A percentile compares a stretch with the other conserved stretches of the same genome.
phyloP scores from a whole-genome alignment of 2,113 vertebrate genomes.

The Calypte anna region DNA sequence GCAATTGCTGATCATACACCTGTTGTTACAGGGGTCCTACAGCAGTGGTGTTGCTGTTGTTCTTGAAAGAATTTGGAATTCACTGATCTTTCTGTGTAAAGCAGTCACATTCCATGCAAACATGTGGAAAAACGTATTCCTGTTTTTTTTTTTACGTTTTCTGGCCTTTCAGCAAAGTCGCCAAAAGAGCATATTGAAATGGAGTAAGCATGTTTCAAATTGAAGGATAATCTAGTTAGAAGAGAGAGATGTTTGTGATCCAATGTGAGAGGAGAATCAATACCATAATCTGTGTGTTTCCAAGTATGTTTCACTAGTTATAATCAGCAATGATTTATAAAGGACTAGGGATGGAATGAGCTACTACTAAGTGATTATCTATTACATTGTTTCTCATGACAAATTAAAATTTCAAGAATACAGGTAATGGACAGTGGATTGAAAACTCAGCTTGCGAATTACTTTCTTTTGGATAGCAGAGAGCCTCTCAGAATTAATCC shows the following conservation, averaged over 20 bases:
- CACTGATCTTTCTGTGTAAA: not conserved
- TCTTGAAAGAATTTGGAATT: not conserved
- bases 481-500: not conserved
- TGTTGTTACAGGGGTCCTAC: not conserved
- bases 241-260: not conserved
- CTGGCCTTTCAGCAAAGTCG: not conserved
- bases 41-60: not conserved
- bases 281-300: slow-evolving; percentile 38
- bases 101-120: not conserved
- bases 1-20: not conserved
- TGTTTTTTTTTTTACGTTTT: not conserved
- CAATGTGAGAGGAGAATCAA: not conserved
- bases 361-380: slow-evolving; percentile 10
- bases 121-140: not conserved
- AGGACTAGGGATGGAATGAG: not conserved
- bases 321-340: not conserved
- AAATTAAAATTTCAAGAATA: not conserved
- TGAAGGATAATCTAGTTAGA: not conserved
- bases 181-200: not conserved
- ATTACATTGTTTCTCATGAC: not conserved
- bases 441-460: not conserved
- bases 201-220: not conserved
- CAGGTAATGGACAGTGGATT: not conserved
- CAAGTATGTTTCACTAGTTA: not conserved
- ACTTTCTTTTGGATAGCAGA: not conserved